Conservation (phyloP, 2,888 invertebrate species). For the Hemicrepidius hirtus region DNA sequence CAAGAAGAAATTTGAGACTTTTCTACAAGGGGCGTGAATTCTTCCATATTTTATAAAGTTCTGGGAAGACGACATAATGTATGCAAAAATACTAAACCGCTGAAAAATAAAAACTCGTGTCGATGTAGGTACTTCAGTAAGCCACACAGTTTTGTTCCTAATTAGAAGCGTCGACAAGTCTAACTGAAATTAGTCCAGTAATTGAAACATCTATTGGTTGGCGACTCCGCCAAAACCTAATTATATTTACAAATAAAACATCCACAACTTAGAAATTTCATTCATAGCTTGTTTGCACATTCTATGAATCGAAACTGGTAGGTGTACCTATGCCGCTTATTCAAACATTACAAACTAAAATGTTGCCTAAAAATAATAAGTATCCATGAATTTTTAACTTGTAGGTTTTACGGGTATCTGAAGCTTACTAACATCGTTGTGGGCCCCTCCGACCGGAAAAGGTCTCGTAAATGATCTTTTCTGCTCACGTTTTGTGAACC, state of each 20-base stretch:
- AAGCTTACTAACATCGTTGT: conserved; percentile 22
- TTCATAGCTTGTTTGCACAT: conserved; percentile 49
- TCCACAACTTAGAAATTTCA: conserved; percentile 53
- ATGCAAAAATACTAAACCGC: background rate
- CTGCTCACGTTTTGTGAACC: conserved; percentile 56
- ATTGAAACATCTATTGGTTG: conserved; percentile 59
- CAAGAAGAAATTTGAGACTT: conserved; percentile 48
- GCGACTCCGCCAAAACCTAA: conserved; percentile 58
- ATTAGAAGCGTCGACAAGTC: conserved; percentile 52
- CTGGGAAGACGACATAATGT: conserved; percentile 36
- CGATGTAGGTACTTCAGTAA: conserved; percentile 7
- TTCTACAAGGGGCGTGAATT: conserved; percentile 41
- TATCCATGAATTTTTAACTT: conserved; percentile 29
- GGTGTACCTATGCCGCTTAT: background rate
- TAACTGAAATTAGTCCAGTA: conserved; percentile 52
- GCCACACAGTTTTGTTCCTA: conserved; percentile 38
- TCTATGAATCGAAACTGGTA: conserved; percentile 43
- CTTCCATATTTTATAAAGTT: conserved; percentile 36
- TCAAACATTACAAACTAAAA: conserved; percentile 4
- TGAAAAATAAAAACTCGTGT: background rate
- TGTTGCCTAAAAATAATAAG: conserved; percentile 3
- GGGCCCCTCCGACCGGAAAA: conserved; percentile 45
- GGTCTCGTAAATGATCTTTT: conserved; percentile 55
- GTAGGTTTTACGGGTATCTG: conserved; percentile 30
- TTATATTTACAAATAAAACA: conserved; percentile 56